Evolutionary conservation across 2,113 vertebrate genomes (phyloP).

Genomic region (Oncorhynchus masou): DNA sequence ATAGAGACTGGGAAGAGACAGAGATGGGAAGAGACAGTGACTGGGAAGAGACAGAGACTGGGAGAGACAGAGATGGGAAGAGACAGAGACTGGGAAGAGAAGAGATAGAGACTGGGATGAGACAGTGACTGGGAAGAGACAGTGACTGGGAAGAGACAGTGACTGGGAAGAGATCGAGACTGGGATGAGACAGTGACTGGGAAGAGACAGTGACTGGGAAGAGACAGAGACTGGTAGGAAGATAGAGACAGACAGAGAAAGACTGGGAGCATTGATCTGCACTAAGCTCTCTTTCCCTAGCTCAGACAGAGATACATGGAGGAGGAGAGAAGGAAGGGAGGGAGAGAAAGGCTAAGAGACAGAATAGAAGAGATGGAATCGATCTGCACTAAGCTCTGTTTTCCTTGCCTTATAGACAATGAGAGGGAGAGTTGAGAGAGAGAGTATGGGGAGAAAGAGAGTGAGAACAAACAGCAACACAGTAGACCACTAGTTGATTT

Average conservation of each 20-base stretch:
- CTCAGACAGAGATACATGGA: not conserved
- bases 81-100: no score
- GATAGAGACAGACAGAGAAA: not conserved
- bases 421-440: not conserved
- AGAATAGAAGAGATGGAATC: not conserved
- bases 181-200: no score
- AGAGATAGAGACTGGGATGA: no score
- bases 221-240: not conserved
- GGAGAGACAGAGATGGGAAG: no score
- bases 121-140: not conserved
- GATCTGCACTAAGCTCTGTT: not conserved
- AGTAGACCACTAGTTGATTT: constrained; percentile 47
- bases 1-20: no score
- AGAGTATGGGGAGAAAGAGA: not conserved
- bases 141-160: not conserved
- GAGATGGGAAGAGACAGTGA: no score
- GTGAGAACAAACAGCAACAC: constrained; percentile 38
- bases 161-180: no score
- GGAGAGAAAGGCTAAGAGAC: not conserved
- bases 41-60: not conserved
- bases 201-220: not conserved
- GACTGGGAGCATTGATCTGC: no score
- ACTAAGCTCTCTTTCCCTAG: not conserved
- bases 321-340: not conserved
- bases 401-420: not conserved